Evolutionary conservation across 2,113 vertebrate genomes (phyloP), one percentile per base, ranked within the genome.

Genomic region (Poeciliopsis turrubarensis): DNA sequence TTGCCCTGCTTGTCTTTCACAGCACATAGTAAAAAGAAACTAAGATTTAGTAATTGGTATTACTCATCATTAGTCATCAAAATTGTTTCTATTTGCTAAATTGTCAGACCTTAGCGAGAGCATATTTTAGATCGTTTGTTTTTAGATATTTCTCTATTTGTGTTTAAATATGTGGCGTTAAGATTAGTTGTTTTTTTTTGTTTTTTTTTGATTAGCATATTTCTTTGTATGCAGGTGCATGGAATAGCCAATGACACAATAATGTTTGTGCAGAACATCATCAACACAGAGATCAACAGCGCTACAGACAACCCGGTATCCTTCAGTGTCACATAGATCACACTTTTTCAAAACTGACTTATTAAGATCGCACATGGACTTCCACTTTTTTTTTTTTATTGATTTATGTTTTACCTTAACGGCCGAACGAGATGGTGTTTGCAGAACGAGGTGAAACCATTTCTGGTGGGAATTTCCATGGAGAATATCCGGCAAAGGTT

Each of bases 221-320:
- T 72, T 67, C 65, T 15, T 71, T 37, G 13, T 47, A 7, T 87
- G 10, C 91, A 99, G 98, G 95, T 99, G 60, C 98, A 99, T 0
- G 98, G 98, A 60, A 84, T 99, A 60, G 94, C 93, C 65, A 98
- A 97, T 73, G 98, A 99, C 88, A 99, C 98, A 1, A 99, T 99
- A 73, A 90, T 92, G 5, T 99, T 99, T 91, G 98, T 96, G 87
- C 96, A 96, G 92, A 94, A 95, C 83, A 97, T 99, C 84, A 98
- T 99, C 79, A 96, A 90, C 0, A 98, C 96, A 13, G 98, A 99
- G 94, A 96, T 99, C 75, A 99, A 99, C 83, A 99, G 98, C 1
- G 98, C 98, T 65, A 99, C 98, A 0, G 98, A 99, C 87, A 99
- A 99, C 77, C 98, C 98, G 85, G 98, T 99, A 99, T 99, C 97